Evolutionary conservation across 2,113 vertebrate genomes (phyloP).

Genomic region (Glaucidium brasilianum): DNA sequence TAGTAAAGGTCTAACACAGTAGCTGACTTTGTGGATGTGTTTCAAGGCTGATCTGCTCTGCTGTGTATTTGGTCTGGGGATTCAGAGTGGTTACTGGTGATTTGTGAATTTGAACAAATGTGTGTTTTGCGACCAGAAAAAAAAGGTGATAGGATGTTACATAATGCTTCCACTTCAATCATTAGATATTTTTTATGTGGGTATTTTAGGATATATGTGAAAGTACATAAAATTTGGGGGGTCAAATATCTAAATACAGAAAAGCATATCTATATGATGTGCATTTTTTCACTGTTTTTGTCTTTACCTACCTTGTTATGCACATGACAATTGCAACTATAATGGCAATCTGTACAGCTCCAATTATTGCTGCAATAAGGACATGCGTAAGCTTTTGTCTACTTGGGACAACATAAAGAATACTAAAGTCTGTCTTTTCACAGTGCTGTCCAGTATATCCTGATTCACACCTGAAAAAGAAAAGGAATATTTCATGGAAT

Average conservation of each 20-base stretch:
- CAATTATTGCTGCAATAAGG: conserved; percentile 95
- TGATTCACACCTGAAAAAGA: conserved; percentile 85
- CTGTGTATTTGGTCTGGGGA: neutral
- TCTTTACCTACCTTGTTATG: conserved; percentile 86
- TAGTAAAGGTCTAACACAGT: neutral
- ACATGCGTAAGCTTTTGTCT: conserved; percentile 96
- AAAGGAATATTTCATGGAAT: neutral
- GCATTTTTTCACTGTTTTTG: neutral
- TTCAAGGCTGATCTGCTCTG: neutral
- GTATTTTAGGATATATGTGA: neutral
- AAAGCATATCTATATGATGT: neutral
- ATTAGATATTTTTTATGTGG: neutral
- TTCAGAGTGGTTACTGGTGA: neutral
- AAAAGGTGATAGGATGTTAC: neutral
- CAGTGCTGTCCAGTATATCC: conserved; percentile 92
- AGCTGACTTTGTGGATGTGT: neutral
- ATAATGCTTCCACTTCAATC: neutral
- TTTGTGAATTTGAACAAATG: neutral
- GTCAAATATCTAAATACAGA: neutral
- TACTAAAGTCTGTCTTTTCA: conserved; percentile 94
- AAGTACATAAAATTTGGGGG: neutral
- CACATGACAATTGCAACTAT: conserved; percentile 98
- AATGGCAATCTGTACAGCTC: conserved; percentile 94
- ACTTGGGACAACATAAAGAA: conserved; percentile 95
- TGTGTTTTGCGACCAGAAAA: neutral